Evolutionary conservation across 2,888 invertebrate genomes (phyloP), one percentile per base, ranked within the genome.

Genomic region (Epirrhoe alternata): DNA sequence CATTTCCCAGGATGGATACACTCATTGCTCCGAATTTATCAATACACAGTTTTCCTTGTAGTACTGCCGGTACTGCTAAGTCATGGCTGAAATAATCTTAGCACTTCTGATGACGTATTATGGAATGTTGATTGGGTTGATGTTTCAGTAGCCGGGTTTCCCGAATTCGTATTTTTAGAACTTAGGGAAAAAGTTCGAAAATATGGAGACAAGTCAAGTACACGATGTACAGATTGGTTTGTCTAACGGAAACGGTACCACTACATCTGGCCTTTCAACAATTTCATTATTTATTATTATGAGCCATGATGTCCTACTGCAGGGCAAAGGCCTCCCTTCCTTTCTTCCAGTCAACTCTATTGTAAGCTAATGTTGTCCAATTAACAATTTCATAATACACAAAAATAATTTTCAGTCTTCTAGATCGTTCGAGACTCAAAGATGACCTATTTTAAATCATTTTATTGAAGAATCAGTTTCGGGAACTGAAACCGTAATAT

Each of bases 391-490:
- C 8, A 50, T 50, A n/a, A 14, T 14, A 31, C 53, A 53, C n/a
- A 12, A 31, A 0, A 24, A 12, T 17, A 55, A 55, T 58, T 50
- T 45, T 52, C 49, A 59, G 54, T n/a, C 8, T 64, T 62, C 60
- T 38, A 17, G 30, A 53, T 49, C 45, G 66, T 57, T 66, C 50
- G 16, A 57, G 12, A 53, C 33, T 31, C 38, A 24, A 35, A 42
- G 14, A 16, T 62, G 68, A 64, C 69, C 72, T 66, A 66, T 60
- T 66, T 69, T 69, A 61, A 69, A 69, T 68, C 56, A 69, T 64
- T 64, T 65, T 57, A 64, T 68, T 69, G 53, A 45, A 61, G 14
- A 30, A 0, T 53, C 38, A 54, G 57, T 61, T 66, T 61, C 30
- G 53, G 49, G 42, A 50, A 51, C 62, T 30, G 55, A 62, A 58